phyloP scores from a whole-genome alignment of 2,797 vertebrate species.

The Hippocampus kuda region DNA sequence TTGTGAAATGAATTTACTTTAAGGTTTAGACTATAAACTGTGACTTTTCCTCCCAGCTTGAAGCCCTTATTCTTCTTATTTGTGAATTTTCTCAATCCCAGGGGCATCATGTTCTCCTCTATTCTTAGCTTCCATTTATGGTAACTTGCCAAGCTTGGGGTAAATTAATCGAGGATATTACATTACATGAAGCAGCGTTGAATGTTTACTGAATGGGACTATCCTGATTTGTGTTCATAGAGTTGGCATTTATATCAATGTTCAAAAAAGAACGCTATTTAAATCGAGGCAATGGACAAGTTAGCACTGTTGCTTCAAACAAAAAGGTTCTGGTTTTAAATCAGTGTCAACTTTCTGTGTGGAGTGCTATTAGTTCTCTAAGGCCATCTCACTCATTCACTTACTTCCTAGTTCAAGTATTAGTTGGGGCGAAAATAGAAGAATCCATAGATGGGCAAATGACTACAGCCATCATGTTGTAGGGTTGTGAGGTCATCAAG shows the following conservation, averaged over 20 bases:
- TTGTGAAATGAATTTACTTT: no score
- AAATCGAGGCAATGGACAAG: neutral
- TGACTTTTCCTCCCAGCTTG: no score
- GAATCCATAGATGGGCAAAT: neutral
- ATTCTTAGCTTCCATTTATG: no score
- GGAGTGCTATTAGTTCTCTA: neutral
- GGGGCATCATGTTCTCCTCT: no score
- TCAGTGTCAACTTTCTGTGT: neutral
- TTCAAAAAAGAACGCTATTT: neutral
- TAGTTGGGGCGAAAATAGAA: neutral
- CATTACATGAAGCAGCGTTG: neutral
- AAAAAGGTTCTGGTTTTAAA: neutral
- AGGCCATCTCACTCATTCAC: neutral
- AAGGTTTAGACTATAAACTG: no score
- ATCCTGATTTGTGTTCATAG: neutral
- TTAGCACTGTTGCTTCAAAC: neutral
- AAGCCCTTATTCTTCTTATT: no score
- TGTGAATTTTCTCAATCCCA: no score
- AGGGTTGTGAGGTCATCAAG: no score
- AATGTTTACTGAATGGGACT: neutral
- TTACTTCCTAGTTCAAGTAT: neutral
- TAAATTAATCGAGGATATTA: neutral
- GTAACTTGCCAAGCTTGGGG: neutral
- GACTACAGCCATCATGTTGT: neutral
- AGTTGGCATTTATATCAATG: no score